Evolutionary conservation across 1,140 invertebrate species (phyloP), one percentile per base, ranked within the genome.

Genomic region (Chymomyza costata): DNA sequence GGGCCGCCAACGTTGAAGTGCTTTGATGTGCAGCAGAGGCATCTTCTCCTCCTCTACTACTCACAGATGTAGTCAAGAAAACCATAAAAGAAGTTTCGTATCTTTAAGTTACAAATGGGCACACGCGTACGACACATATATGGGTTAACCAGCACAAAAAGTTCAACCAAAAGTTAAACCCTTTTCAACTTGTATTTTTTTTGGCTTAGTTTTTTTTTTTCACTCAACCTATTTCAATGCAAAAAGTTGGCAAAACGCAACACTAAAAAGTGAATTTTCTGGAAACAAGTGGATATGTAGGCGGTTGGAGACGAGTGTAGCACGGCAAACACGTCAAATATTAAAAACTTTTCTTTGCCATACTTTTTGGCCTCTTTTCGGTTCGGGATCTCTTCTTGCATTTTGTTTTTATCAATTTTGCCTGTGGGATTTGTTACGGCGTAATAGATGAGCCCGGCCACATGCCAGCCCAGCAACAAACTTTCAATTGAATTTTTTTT

Each of bases 291-390:
- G n/a, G n/a, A n/a, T n/a, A n/a, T n/a, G n/a, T n/a, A n/a, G n/a
- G n/a, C n/a, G n/a, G n/a, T n/a, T n/a, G n/a, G n/a, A n/a, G n/a
- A n/a, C n/a, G n/a, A n/a, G n/a, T n/a, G n/a, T n/a, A n/a, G n/a
- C n/a, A n/a, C n/a, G n/a, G n/a, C n/a, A 74, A 73, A 74, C 69
- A 76, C 65, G 66, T 78, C 71, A 76, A 71, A 76, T 76, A 76
- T 76, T 78, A 76, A 70, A 76, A 76, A 76, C 65, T 76, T 76
- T 76, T 76, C 57, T 53, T 78, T 62, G 66, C 71, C 66, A n/a
- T n/a, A n/a, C 17, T 35, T 39, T 37, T 34, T 32, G 34, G 39
- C 19, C 39, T 32, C 30, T 25, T 19, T 46, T 17, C 50, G 16
- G 44, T 50, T 37, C 30, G 39, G 2, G 31, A n/a, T 41, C 31